These are phyloP conservation scores for Slavum lentiscoides DNA, from an alignment of 2,888 invertebrate species.

Conservation along the genomic window DNA sequence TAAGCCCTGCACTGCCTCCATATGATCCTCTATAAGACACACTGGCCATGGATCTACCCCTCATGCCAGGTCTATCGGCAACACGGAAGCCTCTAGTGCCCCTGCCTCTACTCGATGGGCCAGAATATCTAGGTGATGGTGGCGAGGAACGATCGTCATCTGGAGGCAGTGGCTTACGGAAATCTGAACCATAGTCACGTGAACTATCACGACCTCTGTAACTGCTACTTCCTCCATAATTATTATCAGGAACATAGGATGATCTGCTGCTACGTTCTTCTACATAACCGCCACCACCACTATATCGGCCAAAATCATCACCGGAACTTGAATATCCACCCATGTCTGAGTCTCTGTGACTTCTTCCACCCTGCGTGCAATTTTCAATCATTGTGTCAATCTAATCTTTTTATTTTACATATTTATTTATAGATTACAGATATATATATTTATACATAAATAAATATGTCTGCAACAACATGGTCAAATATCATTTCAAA, in stretches of 20 bases:
- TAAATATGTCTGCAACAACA: constrained; percentile 14
- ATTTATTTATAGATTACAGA: constrained; percentile 18
- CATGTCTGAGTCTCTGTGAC: constrained; percentile 50
- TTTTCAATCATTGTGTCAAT: constrained; percentile 52
- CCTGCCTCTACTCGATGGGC: constrained; percentile 40
- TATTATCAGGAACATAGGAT: constrained; percentile 43
- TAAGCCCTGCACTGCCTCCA: constrained; percentile 42
- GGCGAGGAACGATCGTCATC: constrained; percentile 48
- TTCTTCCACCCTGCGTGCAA: constrained; percentile 53
- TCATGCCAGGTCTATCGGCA: constrained; percentile 47
- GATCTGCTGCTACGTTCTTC: constrained; percentile 46
- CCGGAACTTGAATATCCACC: constrained; percentile 51
- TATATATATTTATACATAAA: constrained; percentile 8
- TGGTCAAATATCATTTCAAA: constrained; percentile 36
- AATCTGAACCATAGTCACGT: constrained; percentile 49
- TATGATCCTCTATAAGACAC: constrained; percentile 48
- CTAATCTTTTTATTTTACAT: constrained; percentile 42
- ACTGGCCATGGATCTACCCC: constrained; percentile 43
- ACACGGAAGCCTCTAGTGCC: constrained; percentile 46
- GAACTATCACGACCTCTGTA: constrained; percentile 49
- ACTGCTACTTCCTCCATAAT: constrained; percentile 48
- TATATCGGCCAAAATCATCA: constrained; percentile 50
- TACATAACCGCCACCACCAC: constrained; percentile 45
- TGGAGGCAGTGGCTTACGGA: constrained; percentile 49
- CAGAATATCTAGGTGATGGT: constrained; percentile 45